These are phyloP conservation scores for Pyxicephalus adspersus DNA, from an alignment of 2,113 vertebrate genomes.

Conservation along the genomic window DNA sequence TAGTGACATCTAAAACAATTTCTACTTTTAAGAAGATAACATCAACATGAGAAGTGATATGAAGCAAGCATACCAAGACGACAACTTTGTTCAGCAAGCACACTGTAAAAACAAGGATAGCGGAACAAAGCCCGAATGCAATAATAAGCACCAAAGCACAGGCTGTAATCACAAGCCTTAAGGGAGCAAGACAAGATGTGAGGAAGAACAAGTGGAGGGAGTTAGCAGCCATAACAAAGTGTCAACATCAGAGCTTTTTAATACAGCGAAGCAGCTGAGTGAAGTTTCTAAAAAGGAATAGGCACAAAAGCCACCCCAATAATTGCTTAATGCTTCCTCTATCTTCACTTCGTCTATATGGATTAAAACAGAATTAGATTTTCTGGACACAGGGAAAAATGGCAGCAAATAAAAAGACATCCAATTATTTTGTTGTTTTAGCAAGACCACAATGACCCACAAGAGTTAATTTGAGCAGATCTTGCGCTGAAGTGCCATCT, in stretches of 20 bases:
- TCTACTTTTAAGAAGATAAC: too few relatives aligned
- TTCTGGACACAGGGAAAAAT: constrained; percentile 45
- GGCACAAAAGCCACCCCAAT: constrained; percentile 9
- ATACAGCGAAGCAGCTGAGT: constrained; percentile 15
- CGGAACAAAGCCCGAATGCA: neutral
- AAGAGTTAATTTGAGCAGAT: constrained; percentile 58
- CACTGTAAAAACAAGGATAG: too few relatives aligned
- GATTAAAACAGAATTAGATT: constrained; percentile 16
- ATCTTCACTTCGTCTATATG: constrained; percentile 1
- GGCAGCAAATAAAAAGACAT: neutral
- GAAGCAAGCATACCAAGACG: too few relatives aligned
- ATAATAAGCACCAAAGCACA: neutral
- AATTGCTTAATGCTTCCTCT: neutral
- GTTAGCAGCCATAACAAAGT: neutral
- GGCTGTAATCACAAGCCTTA: neutral
- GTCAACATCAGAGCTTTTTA: constrained; percentile 12
- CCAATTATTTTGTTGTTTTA: constrained; percentile 58
- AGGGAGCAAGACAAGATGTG: constrained; percentile 20
- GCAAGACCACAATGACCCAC: constrained; percentile 57
- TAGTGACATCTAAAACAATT: too few relatives aligned
- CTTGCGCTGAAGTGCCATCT: constrained; percentile 54
- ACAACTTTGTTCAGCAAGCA: too few relatives aligned
- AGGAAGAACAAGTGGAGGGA: constrained; percentile 5
- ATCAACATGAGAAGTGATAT: too few relatives aligned
- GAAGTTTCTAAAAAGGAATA: neutral